Conservation (phyloP, 1,140 invertebrate species). For the Myzus persicae region DNA sequence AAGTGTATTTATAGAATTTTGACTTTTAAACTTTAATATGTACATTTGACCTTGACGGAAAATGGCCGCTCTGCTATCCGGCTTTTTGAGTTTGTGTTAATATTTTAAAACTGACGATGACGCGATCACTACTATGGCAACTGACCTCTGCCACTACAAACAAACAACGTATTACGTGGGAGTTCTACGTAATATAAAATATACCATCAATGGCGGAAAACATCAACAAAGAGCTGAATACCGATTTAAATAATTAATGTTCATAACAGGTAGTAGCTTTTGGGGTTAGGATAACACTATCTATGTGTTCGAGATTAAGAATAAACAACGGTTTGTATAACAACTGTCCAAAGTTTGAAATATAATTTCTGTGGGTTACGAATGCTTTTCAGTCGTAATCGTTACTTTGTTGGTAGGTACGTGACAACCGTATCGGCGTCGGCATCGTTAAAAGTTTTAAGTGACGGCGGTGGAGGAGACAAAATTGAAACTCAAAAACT, state of each 20-base stretch:
- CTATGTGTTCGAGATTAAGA: not conserved
- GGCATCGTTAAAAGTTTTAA: slow-evolving; percentile 38
- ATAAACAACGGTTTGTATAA: not conserved
- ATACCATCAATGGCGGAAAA: not conserved
- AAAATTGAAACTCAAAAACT: slow-evolving; percentile 30
- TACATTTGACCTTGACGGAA: not conserved
- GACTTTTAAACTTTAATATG: not conserved
- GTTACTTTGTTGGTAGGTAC: not conserved
- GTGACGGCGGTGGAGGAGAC: not conserved
- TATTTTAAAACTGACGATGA: not conserved
- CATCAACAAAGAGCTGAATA: not conserved
- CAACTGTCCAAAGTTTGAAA: slow-evolving; percentile 19
- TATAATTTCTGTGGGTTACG: not conserved
- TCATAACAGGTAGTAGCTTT: not conserved
- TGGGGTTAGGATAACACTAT: not conserved
- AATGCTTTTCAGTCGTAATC: not conserved
- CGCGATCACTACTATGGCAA: slow-evolving; percentile 39
- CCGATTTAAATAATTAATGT: not conserved
- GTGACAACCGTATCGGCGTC: not conserved
- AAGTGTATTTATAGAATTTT: not conserved
- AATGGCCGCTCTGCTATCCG: not conserved
- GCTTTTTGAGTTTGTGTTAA: not conserved
- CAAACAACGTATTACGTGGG: not conserved
- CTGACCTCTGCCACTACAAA: not conserved
- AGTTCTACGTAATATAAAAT: not conserved